Evolutionary conservation across 2,113 vertebrate genomes (phyloP).

Genomic region (Ifrita kowaldi): DNA sequence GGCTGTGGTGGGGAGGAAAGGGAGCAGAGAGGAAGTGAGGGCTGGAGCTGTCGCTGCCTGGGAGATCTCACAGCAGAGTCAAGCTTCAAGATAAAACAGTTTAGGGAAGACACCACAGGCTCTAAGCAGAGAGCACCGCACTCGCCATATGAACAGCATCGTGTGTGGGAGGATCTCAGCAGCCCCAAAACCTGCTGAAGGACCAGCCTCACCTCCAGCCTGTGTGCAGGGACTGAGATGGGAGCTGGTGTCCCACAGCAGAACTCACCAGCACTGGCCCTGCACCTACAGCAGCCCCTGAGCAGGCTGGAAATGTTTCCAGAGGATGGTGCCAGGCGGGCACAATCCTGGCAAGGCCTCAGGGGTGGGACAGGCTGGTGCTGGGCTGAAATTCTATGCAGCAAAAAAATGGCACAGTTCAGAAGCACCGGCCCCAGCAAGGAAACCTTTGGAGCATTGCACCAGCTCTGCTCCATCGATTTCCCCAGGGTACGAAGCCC

Average conservation of each 20-base stretch:
- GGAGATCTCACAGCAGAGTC: not conserved
- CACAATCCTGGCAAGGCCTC: not conserved
- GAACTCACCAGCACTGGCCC: not conserved
- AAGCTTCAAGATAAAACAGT: not conserved
- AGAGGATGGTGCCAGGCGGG: not conserved
- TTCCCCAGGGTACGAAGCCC: not conserved
- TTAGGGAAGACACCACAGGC: not conserved
- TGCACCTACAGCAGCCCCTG: not conserved
- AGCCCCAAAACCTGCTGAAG: not conserved
- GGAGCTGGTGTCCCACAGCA: not conserved
- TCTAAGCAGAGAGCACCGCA: fast-evolving
- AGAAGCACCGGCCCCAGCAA: not conserved
- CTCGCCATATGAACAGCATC: not conserved
- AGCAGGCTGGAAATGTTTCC: not conserved
- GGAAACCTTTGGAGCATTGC: not conserved
- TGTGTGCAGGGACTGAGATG: not conserved
- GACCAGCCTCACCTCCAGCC: not conserved
- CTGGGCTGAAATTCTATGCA: not conserved
- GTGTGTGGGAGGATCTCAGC: not conserved
- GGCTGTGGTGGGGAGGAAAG: not conserved
- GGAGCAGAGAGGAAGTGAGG: not conserved
- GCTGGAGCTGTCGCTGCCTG: not conserved
- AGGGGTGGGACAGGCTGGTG: not conserved
- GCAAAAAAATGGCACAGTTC: not conserved
- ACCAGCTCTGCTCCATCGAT: not conserved